Base-by-base conservation (phyloP, 2,888 invertebrate genomes). In the Tetranychus truncatus region DNA sequence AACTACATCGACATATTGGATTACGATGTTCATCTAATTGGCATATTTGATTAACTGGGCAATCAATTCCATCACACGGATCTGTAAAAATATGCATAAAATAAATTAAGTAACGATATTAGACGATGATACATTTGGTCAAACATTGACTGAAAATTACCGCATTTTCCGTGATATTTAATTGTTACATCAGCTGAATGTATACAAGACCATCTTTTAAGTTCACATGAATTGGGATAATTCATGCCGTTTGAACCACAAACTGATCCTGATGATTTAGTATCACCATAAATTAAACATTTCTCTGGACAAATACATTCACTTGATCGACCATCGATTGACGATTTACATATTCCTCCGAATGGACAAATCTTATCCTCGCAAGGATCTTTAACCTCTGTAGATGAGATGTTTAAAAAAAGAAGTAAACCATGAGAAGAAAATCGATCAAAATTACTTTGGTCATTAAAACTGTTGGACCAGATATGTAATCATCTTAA, bases 1-100 rank as follows among this genome's bases (percentile, higher is more conserved):
- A 93, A 77, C 91, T 86, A 82, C 93, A 93, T 77, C 87, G 87
- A 82, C 93, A 93, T 67, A 87, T 86, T 1, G 92, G 90, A 78
- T 88, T 87, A 71, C 92, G 87, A 75, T 88, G 87, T 79, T 87
- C 87, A 83, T 90, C 90, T 83, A 93, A 84, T 82, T 90, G 91
- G 45, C 73, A 73, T 66, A 66, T 15, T 67, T 91, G 89, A 46
- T 89, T 89, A 78, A 89, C 88, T 45, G 88, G 85, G 83, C 93
- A 93, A 80, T 87, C 86, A 79, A 90, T 86, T 76, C 88, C 89
- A 71, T 88, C 87, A 83, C 93, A 93, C 1, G 93, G 93, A 87
- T 93, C 93, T 93, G 85, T 11, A 21, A 15, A 72, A 24, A 66
- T 45, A 46, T 55, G 65, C 8, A 18, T 6, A 18, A 45, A 20